Evolutionary conservation across 2,113 vertebrate species (phyloP), one percentile per base, ranked within the genome.

Genomic region (Setophaga petechia): DNA sequence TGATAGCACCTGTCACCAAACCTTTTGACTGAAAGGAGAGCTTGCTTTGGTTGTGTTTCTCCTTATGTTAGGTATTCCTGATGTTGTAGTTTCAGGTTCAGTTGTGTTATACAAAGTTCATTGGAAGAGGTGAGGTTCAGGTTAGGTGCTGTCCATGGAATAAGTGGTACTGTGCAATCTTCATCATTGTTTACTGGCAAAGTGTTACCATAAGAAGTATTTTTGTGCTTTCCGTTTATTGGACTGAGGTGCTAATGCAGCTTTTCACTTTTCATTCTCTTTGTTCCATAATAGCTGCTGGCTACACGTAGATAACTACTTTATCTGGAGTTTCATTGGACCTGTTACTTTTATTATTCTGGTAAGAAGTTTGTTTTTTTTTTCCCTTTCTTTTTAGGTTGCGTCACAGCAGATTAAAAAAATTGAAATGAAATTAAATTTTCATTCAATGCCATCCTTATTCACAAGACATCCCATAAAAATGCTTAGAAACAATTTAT

Each of bases 261-360:
- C 67, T 71, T 51, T 68, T 87, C 49, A 67, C 37, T 78, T 58
- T 90, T 63, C 33, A 15, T 63, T 66, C 28, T 94, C 49, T 96
- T 73, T 93, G 97, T 94, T 96, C 92, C 66, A 7, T 95, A 33
- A 65, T 67, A 99, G 99, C 96, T 99, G 99, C 98, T 99, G 99
- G 99, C 98, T 99, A 93, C 99, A 98, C 55, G 98, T 99, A 98
- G 99, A 99, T 98, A 99, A 99, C 97, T 99, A 99, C 97, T 99
- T 99, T 98, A 99, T 99, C 98, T 99, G 99, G 99, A 99, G 99
- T 96, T 99, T 99, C 97, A 99, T 99, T 96, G 99, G 99, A 96
- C 99, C 99, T 23, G 99, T 99, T 97, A 99, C 98, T 93, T 99
- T 99, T 95, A 99, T 99, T 98, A 99, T 99, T 97, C 98, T 99